A percentile compares a stretch with the other conserved stretches of the same genome.
These are phyloP conservation scores for Telmatherina bonti DNA, from an alignment of 2,797 vertebrate species.

Conservation along the genomic window DNA sequence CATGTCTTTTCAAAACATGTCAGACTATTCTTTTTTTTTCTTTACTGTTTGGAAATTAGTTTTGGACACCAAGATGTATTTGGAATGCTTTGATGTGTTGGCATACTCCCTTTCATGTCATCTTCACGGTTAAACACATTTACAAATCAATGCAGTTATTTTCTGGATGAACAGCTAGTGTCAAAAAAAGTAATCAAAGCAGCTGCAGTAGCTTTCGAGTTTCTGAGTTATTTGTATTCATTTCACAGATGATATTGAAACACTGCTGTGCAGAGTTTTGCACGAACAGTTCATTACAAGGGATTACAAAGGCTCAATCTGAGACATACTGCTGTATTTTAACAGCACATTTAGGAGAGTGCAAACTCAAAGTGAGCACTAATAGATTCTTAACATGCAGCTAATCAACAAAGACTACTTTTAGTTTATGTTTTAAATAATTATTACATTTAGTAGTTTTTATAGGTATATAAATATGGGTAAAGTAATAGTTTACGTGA, in stretches of 20 bases:
- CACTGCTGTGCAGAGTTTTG: conserved; percentile 26
- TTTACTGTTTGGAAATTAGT: conserved; percentile 73
- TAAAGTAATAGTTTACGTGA: conserved; percentile 8
- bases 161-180: conserved; percentile 65
- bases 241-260: conserved; percentile 65
- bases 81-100: conserved; percentile 71
- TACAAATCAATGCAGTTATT: conserved; percentile 71
- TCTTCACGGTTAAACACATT: conserved; percentile 73
- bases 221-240: conserved; percentile 60
- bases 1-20: conserved; percentile 72
- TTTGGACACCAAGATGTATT: conserved; percentile 74
- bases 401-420: background rate
- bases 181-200: conserved; percentile 71
- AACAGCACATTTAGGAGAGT: conserved; percentile 3
- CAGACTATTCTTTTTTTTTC: conserved; percentile 54
- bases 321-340: conserved; percentile 3
- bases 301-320: conserved; percentile 7
- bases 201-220: conserved; percentile 45
- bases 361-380: background rate
- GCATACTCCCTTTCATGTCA: conserved; percentile 71
- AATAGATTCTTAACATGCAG: background rate
- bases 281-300: conserved; percentile 44
- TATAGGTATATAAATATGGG: background rate
- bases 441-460: conserved; percentile 8
- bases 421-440: background rate